These are phyloP conservation scores for Eledona agricola DNA, from an alignment of 2,888 invertebrate genomes.

Conservation along the genomic window DNA sequence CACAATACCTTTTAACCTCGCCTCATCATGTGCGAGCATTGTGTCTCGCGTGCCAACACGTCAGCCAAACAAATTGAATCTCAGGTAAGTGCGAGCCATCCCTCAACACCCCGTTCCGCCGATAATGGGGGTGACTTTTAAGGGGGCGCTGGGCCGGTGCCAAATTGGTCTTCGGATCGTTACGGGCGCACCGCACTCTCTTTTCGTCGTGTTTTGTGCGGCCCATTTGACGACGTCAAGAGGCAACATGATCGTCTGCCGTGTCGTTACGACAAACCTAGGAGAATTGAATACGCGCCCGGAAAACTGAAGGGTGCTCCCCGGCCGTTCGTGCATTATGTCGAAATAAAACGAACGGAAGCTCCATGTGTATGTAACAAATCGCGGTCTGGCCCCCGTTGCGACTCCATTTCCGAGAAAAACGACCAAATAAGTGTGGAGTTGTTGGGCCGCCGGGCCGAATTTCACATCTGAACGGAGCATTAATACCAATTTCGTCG, in stretches of 20 bases:
- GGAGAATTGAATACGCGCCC: conserved; percentile 33
- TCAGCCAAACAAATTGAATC: conserved; percentile 44
- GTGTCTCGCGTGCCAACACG: conserved; percentile 39
- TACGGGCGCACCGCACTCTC: conserved; percentile 38
- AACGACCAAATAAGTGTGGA: conserved; percentile 23
- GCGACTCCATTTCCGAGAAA: conserved; percentile 20
- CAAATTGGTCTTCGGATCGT: conserved; percentile 44
- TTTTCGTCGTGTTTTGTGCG: conserved; percentile 20
- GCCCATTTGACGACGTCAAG: conserved; percentile 33
- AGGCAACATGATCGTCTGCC: conserved; percentile 38
- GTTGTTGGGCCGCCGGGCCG: conserved; percentile 15
- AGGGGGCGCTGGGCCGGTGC: conserved; percentile 40
- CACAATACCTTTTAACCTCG: conserved; percentile 37
- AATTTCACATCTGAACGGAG: conserved; percentile 6
- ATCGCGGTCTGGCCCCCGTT: conserved; percentile 18
- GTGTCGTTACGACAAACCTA: conserved; percentile 37
- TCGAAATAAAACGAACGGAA: conserved; percentile 17
- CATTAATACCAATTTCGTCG: conserved; percentile 24
- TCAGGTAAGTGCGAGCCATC: conserved; percentile 42
- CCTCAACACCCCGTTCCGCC: conserved; percentile 36
- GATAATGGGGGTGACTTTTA: conserved; percentile 44
- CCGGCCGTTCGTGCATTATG: conserved; percentile 18
- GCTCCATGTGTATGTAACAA: conserved; percentile 22
- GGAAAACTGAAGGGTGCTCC: conserved; percentile 30
- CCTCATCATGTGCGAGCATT: conserved; percentile 31